phyloP scores from a whole-genome alignment of 2,888 invertebrate species.

The Theodoxus fluviatilis region DNA sequence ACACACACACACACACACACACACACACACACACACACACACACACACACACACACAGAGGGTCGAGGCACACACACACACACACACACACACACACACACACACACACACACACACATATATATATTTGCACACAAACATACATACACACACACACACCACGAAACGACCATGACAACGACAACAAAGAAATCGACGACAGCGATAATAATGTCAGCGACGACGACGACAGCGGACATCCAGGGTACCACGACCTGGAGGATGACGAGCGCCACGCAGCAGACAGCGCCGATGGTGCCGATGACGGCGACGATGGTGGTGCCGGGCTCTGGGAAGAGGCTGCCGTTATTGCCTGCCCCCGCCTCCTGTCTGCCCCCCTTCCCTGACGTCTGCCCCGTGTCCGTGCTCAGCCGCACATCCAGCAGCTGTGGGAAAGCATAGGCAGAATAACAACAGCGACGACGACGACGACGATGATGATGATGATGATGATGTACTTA shows the following conservation, averaged over 20 bases:
- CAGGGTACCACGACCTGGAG: conserved; percentile 38
- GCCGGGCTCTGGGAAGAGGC: conserved; percentile 35
- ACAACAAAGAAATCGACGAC: not conserved
- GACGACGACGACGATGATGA: conserved; percentile 20
- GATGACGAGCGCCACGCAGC: conserved; percentile 46
- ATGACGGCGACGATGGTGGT: conserved; percentile 50
- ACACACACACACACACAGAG: too few relatives aligned
- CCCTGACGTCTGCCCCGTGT: not conserved
- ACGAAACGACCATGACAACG: not conserved
- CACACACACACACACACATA: conserved; percentile 12
- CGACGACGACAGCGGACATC: not conserved
- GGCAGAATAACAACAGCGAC: not conserved
- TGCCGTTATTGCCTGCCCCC: not conserved
- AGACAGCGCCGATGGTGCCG: conserved; percentile 49
- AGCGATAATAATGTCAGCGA: too few relatives aligned
- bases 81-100: conserved; percentile 14
- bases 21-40: too few relatives aligned
- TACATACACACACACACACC: not conserved
- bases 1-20: too few relatives aligned
- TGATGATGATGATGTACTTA: conserved; percentile 22
- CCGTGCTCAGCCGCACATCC: conserved; percentile 30
- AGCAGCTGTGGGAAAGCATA: conserved; percentile 31
- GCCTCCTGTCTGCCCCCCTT: not conserved
- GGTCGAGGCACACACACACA: conserved; percentile 1
- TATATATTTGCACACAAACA: not conserved